Base-by-base conservation (phyloP, 1,140 invertebrate species). In the Sycophaga agraensis region DNA sequence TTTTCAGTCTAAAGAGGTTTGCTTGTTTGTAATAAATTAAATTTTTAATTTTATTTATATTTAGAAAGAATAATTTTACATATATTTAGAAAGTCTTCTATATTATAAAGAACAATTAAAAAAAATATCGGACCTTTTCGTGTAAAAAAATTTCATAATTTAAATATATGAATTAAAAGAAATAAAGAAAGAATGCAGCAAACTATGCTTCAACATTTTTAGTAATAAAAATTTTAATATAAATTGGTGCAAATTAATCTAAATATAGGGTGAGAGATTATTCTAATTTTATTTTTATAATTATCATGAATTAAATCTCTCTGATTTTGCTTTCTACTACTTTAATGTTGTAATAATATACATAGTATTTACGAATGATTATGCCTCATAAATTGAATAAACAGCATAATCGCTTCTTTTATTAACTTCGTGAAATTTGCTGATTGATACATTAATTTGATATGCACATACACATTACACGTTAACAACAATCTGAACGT, bases 361-460 rank as follows among this genome's bases (percentile, higher is more conserved):
- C 37, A 51, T 59, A 43, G 37, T 51, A 35, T 61, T 55, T 14
- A 24, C 21, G 34, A 61, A 49, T 49, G 17, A 61, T 50, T 56
- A 49, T 42, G 39, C 46, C 6, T 62, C 24, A 31, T 35, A 7
- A 24, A 39, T 39, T 28, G 9, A 11, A 54, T 50, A 42, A 49
- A 56, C 6, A 39, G 14, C 11, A 61, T n/a, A 51, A 35, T 60
- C 31, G 21, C 26, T 37, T 48, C 4, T 9, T 34, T 51, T 28
- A 1, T 22, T 43, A 53, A 24, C 9, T 54, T 35, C 19, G 5
- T 16, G 14, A n/a, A 54, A 16, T 51, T 28, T 28, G 26, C 12
- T 17, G 17, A 42, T 31, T 4, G 6, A 56, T 49, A 26, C 55
- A 50, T 24, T 35, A 1, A 56, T 35, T 34, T 16, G 34, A 58